phyloP scores from a whole-genome alignment of 92 coral and sea anemone species.

The Nematostella vectensis region DNA sequence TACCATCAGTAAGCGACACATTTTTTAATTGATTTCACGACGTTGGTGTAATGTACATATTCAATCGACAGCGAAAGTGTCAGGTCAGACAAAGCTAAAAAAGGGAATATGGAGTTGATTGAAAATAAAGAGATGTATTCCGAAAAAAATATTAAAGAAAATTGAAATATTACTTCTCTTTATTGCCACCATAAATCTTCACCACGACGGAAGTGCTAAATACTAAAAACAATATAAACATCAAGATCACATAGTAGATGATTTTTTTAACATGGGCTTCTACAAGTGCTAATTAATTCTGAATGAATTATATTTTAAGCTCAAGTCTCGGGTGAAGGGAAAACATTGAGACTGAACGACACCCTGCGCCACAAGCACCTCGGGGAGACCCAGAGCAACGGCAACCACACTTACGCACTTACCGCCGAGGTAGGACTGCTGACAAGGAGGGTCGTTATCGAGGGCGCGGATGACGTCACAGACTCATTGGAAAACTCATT shows the following conservation, averaged over 20 bases:
- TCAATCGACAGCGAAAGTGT: background rate
- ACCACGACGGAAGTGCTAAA: no score
- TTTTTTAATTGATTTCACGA: background rate
- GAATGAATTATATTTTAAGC: no score
- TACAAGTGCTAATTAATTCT: no score
- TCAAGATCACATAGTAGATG: no score
- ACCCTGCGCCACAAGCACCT: slow-evolving; percentile 58
- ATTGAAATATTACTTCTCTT: no score
- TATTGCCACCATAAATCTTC: no score
- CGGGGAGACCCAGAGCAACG: slow-evolving; percentile 27
- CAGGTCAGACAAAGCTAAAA: background rate
- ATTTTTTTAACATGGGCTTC: no score
- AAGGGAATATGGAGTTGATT: no score
- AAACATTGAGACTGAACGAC: slow-evolving; percentile 37
- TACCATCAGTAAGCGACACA: slow-evolving; percentile 45
- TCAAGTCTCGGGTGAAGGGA: slow-evolving; percentile 25
- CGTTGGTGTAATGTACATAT: background rate
- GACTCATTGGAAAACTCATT: slow-evolving; percentile 62
- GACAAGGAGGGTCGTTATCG: slow-evolving; percentile 77
- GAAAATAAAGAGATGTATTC: no score
- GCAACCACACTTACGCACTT: slow-evolving; percentile 43
- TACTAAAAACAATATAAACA: no score
- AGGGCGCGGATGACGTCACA: slow-evolving; percentile 73
- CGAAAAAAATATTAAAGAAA: no score
- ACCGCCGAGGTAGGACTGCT: slow-evolving; percentile 91